Base-by-base conservation (phyloP, 2,113 vertebrate species). In the Ammodytes marinus region DNA sequence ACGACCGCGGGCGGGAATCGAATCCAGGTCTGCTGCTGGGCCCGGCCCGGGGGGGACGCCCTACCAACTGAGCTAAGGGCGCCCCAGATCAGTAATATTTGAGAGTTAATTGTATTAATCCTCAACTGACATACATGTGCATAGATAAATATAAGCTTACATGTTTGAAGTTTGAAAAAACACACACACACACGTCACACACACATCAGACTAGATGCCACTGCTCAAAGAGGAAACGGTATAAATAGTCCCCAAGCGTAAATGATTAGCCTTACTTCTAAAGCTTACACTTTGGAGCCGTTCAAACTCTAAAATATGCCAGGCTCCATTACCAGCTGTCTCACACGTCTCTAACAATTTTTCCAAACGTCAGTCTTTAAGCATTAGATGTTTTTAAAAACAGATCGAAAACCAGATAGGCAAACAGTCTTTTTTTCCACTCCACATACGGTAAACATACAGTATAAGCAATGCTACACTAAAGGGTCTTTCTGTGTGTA, bases 261-360 rank as follows among this genome's bases (percentile, higher is more conserved):
- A 79, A 66, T 68, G 61, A 75, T 83, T 78, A 68, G 35, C 17
- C 64, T 73, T 83, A 42, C 60, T 77, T 63, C 55, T 53, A 14
- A 59, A 65, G 53, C 27, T 73, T 61, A 61, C 10, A 12, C 42
- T 52, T 54, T 64, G 69, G 61, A 80, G 75, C 78, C 71, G 46
- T 83, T 87, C 75, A 59, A 86, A 69, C 67, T 52, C 37, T 75
- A 61, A 75, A 80, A 85, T 79, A 81, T 79, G 80, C 55, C 78
- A 80, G 71, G 74, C 80, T 82, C 59, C 76, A 75, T 85, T 78
- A 88, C 68, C 75, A 80, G 75, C 69, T 82, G 75, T 77, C 58
- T 37, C 6, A 0, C 19, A 72, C 76, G 60, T 75, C 73, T 84
- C 69, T 66, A 57, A 40, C 67, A 73, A 80, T 80, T 83, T 52